Evolutionary conservation across 2,797 vertebrate genomes (phyloP).

Genomic region (Epinephelus coioides): DNA sequence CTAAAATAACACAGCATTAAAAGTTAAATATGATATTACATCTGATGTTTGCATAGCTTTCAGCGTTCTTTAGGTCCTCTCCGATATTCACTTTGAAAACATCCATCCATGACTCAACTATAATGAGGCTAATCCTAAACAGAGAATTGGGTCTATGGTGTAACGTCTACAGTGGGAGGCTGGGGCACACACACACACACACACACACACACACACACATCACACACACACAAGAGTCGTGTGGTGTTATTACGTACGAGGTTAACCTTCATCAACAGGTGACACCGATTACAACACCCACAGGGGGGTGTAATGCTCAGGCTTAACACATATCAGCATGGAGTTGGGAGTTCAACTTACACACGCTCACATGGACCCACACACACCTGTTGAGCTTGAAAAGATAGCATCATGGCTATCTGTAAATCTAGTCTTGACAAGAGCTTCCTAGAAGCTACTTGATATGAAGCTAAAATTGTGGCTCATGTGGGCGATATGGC

Average conservation of each 20-base stretch:
- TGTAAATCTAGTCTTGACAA: neutral
- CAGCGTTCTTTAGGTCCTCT: neutral
- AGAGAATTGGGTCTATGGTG: slow-evolving; percentile 32
- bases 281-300: slow-evolving; percentile 59
- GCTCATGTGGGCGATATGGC: neutral
- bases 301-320: slow-evolving; percentile 45
- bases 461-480: neutral
- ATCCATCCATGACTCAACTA: slow-evolving; percentile 37
- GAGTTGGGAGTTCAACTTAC: slow-evolving; percentile 19
- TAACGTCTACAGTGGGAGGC: slow-evolving; percentile 46
- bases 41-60: no score
- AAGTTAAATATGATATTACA: no score
- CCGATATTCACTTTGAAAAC: slow-evolving; percentile 15
- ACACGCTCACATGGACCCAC: neutral
- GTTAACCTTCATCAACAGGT: slow-evolving; percentile 71
- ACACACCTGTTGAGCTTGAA: neutral
- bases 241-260: slow-evolving; percentile 48
- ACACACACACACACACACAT: slow-evolving; percentile 12
- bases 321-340: slow-evolving; percentile 53
- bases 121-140: slow-evolving; percentile 29
- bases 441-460: neutral
- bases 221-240: slow-evolving; percentile 3
- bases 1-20: no score
- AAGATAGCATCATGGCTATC: slow-evolving; percentile 3
- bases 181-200: neutral